These are phyloP conservation scores for Hydractinia symbiolongicarpus DNA, from an alignment of 30 jellyfish, hydroid and myxozoan species.

Conservation along the genomic window DNA sequence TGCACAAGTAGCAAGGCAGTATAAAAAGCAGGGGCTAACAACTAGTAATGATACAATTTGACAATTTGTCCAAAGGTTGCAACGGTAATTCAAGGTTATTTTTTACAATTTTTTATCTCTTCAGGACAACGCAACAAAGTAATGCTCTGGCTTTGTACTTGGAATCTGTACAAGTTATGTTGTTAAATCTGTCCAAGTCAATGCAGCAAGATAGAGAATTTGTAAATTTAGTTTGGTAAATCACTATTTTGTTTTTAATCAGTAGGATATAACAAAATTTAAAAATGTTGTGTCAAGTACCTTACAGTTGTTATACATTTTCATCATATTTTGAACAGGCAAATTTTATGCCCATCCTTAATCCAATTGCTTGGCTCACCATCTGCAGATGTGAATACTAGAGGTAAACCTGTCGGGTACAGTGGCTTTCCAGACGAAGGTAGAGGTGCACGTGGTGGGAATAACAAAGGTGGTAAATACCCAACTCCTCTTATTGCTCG, in stretches of 20 bases:
- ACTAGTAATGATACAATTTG: too few species aligned
- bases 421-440: conserved; percentile 58
- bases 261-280: not conserved
- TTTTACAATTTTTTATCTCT: not conserved
- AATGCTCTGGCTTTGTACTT: conserved; percentile 64
- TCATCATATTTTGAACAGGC: conserved; percentile 36
- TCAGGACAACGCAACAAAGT: conserved; percentile 56
- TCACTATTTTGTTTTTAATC: too few species aligned
- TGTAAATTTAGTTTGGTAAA: conserved; percentile 70
- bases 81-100: too few species aligned
- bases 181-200: conserved; percentile 65
- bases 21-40: too few species aligned
- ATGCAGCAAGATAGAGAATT: conserved; percentile 79
- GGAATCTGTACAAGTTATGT: conserved; percentile 77
- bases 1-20: too few species aligned
- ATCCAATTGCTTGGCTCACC: conserved; percentile 78
- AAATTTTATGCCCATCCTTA: conserved; percentile 85
- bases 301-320: not conserved
- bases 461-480: conserved; percentile 30
- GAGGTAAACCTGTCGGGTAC: conserved; percentile 46
- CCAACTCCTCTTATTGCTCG: conserved; percentile 38
- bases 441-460: conserved; percentile 56
- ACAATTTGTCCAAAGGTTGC: too few species aligned
- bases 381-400: conserved; percentile 50
- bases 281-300: not conserved